A percentile compares a stretch with the other conserved stretches of the same genome.
Evolutionary conservation across 92 coral and sea anemone genomes (phyloP).

Genomic region (Siderastrea siderea): DNA sequence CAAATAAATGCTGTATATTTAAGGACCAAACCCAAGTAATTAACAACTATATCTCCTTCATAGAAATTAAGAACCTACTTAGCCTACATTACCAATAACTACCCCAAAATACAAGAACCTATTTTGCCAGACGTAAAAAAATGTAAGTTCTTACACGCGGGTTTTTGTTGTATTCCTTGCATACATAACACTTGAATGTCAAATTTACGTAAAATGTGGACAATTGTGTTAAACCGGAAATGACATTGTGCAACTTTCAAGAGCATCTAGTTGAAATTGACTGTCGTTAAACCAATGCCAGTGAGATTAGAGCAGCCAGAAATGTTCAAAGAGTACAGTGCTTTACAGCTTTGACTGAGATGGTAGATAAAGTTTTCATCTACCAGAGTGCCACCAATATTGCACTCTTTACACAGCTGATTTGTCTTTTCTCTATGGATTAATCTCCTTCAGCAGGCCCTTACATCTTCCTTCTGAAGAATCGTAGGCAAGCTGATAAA

Average conservation of each 20-base stretch:
- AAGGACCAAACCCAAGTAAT: too few species aligned
- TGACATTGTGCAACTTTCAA: background rate
- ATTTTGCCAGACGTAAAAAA: too few species aligned
- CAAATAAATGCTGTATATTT: too few species aligned
- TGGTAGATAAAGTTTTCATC: background rate
- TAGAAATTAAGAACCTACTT: too few species aligned
- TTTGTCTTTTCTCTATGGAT: background rate
- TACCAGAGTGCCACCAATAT: background rate
- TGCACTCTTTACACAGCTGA: background rate
- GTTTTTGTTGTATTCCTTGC: conserved; percentile 20
- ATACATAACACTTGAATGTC: conserved; percentile 6
- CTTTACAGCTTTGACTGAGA: background rate
- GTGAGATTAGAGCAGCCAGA: conserved; percentile 1
- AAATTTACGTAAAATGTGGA: background rate
- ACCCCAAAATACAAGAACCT: too few species aligned
- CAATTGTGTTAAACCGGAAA: background rate
- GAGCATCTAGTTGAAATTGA: background rate
- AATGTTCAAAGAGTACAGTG: conserved; percentile 2
- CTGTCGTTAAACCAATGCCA: background rate
- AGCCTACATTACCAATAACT: too few species aligned
- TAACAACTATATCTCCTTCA: too few species aligned
- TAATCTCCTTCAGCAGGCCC: conserved; percentile 2
- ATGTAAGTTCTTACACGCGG: too few species aligned
- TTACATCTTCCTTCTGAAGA: background rate
- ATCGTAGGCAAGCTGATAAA: background rate